Evolutionary conservation across 2,113 vertebrate genomes (phyloP).

Genomic region (Labeo catla): DNA sequence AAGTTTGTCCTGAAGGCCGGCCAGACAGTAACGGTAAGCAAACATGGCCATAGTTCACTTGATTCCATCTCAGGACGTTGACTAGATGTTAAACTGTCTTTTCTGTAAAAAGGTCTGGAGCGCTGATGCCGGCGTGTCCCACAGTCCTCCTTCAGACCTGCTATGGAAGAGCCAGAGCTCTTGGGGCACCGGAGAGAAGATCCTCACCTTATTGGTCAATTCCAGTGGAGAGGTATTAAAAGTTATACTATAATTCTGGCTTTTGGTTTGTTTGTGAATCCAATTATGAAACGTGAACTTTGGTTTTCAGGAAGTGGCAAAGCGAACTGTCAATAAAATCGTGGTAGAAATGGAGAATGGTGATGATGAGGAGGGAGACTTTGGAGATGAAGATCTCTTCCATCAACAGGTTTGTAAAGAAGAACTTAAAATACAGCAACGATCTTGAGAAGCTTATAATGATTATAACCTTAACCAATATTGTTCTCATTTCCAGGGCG

Average conservation of each 20-base stretch:
- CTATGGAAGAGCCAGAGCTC: constrained; percentile 93
- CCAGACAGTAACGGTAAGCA: constrained; percentile 88
- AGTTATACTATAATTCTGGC: not conserved
- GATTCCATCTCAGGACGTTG: too few relatives aligned
- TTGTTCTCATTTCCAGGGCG: constrained; percentile 76
- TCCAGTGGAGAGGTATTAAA: constrained; percentile 85
- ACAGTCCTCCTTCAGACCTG: constrained; percentile 88
- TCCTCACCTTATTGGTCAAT: constrained; percentile 82
- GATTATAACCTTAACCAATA: not conserved
- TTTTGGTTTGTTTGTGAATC: not conserved
- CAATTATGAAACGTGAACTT: not conserved
- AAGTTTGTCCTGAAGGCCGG: constrained; percentile 94
- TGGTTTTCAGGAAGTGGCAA: constrained; percentile 85
- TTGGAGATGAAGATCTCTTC: constrained; percentile 87
- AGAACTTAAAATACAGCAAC: not conserved
- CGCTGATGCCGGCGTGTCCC: constrained; percentile 85
- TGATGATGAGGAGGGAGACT: constrained; percentile 85
- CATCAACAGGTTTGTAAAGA: constrained; percentile 80
- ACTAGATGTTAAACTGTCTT: not conserved
- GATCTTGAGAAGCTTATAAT: not conserved
- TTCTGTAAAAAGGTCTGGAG: constrained; percentile 86
- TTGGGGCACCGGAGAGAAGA: constrained; percentile 86
- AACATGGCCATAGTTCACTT: not conserved
- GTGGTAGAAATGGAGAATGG: constrained; percentile 71
- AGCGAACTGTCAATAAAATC: constrained; percentile 80